Percentiles rank a stretch among this genome's conserved stretches.
phyloP scores from a whole-genome alignment of 2,113 vertebrate species.

The Sminthopsis crassicaudata region DNA sequence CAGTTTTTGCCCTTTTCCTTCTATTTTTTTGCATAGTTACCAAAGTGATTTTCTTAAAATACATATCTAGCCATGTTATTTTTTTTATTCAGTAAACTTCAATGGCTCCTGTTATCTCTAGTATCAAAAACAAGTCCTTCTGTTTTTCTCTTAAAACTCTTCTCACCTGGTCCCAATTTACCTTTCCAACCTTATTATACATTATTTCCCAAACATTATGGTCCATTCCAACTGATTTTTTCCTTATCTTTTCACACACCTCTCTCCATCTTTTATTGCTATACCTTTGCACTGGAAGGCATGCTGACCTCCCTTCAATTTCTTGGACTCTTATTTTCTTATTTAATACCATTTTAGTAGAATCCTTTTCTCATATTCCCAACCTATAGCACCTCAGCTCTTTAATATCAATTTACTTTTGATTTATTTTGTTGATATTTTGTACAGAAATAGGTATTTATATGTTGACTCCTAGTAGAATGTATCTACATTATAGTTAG shows the following conservation, averaged over 20 bases:
- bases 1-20: neutral
- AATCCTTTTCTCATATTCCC: neutral
- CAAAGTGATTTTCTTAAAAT: neutral
- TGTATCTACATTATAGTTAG: neutral
- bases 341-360: neutral
- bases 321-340: neutral
- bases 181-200: neutral
- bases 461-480: neutral
- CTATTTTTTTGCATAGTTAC: neutral
- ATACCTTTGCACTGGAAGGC: neutral
- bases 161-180: neutral
- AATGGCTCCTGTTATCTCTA: neutral
- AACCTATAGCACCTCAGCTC: neutral
- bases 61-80: neutral
- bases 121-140: neutral
- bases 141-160: neutral
- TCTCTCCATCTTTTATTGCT: neutral
- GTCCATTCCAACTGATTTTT: neutral
- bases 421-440: neutral
- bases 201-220: neutral
- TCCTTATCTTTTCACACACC: neutral
- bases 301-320: neutral
- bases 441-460: neutral
- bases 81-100: neutral
- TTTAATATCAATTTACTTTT: neutral